Evolutionary conservation across 2,797 vertebrate species (phyloP).

Genomic region (Carduelis carduelis): DNA sequence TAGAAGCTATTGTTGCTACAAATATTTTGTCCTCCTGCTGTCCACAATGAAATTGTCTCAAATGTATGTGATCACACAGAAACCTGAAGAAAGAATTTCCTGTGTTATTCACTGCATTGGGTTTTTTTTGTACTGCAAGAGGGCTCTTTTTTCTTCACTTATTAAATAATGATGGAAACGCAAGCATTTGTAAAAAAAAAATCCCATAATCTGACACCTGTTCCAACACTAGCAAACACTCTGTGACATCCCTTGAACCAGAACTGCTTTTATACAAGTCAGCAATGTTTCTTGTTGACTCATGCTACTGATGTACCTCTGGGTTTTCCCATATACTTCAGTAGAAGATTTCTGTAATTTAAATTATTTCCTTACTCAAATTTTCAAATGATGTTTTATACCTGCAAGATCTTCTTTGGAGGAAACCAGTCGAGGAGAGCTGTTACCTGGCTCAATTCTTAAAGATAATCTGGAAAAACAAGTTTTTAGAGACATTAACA

Average conservation of each 20-base stretch:
- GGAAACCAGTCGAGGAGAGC: constrained; percentile 89
- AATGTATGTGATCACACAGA: neutral
- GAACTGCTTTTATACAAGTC: neutral
- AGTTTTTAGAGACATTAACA: constrained; percentile 57
- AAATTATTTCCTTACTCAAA: neutral
- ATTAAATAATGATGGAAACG: neutral
- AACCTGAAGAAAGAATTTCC: neutral
- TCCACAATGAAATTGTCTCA: neutral
- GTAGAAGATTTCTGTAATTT: neutral
- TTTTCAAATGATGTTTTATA: constrained; percentile 59
- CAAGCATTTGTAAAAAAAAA: neutral
- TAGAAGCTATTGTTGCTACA: neutral
- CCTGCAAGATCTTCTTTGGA: constrained; percentile 95
- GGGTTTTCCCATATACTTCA: neutral
- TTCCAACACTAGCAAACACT: neutral
- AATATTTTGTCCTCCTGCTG: neutral
- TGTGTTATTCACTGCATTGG: neutral
- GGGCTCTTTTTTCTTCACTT: neutral
- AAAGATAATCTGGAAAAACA: constrained; percentile 85
- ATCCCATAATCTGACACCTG: neutral
- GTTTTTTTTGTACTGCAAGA: neutral
- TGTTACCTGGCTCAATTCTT: constrained; percentile 92
- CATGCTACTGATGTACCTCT: neutral
- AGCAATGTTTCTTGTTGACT: neutral
- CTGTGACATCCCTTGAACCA: neutral